Percentiles rank a stretch among this genome's conserved stretches.
phyloP scores from a whole-genome alignment of 2,888 invertebrate genomes.

The Plebejus argus region DNA sequence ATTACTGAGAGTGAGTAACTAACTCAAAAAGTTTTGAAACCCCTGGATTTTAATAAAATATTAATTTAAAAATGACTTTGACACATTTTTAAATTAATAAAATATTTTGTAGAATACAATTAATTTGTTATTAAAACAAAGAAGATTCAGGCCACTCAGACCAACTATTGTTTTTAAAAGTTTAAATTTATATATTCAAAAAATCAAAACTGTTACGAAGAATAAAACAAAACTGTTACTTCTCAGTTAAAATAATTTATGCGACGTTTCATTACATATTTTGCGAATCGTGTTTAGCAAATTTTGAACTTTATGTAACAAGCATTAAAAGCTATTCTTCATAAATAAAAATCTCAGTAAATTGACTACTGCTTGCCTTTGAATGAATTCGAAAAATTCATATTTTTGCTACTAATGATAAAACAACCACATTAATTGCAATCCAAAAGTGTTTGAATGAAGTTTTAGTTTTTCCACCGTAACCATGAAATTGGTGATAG shows the following conservation, averaged over 20 bases:
- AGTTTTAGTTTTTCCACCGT: background rate
- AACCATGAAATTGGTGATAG: background rate
- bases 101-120: background rate
- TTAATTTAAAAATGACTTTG: background rate
- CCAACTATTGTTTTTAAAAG: background rate
- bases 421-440: background rate
- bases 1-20: background rate
- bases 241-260: slow-evolving; percentile 12
- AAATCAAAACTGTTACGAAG: background rate
- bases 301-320: background rate
- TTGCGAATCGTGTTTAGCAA: background rate
- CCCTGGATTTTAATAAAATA: background rate
- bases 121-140: background rate
- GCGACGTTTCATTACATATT: background rate
- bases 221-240: slow-evolving; percentile 6
- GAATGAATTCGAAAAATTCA: background rate
- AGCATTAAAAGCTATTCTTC: background rate
- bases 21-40: slow-evolving; percentile 1
- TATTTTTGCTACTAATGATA: background rate
- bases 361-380: background rate
- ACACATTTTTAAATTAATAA: background rate
- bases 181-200: background rate
- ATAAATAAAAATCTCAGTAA: too few species aligned
- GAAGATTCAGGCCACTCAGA: background rate
- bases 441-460: background rate